Evolutionary conservation across 1,140 invertebrate genomes (phyloP).

Genomic region (Drosophila grimshawi): DNA sequence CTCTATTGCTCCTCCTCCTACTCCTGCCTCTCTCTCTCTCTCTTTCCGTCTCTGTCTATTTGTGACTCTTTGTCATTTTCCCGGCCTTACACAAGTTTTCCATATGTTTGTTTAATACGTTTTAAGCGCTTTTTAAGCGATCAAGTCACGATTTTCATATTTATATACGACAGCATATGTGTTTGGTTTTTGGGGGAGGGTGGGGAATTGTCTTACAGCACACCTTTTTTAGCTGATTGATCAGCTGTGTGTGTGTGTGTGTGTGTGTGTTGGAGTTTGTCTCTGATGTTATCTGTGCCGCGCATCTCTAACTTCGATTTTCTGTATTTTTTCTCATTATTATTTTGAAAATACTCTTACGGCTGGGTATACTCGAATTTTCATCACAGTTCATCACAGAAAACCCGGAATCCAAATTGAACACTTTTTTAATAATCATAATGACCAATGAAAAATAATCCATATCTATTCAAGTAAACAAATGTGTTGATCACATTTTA

Average conservation of each 20-base stretch:
- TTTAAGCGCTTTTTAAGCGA: conserved; percentile 82
- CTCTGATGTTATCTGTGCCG: conserved; percentile 60
- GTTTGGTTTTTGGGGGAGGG: neutral
- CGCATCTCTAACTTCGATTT: conserved; percentile 66
- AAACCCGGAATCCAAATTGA: too few relatives aligned
- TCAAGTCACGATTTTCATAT: conserved; percentile 83
- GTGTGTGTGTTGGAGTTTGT: conserved; percentile 44
- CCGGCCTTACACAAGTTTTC: conserved; percentile 71
- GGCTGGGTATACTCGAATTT: neutral
- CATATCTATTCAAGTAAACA: neutral
- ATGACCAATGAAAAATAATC: neutral
- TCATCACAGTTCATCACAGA: neutral
- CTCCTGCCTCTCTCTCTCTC: neutral
- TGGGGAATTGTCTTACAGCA: conserved; percentile 15
- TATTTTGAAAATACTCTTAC: conserved; percentile 12
- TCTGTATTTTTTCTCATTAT: conserved; percentile 39
- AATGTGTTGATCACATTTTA: neutral
- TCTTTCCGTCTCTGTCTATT: conserved; percentile 21
- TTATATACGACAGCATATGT: conserved; percentile 56
- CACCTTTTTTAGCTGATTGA: conserved; percentile 70
- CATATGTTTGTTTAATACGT: conserved; percentile 81
- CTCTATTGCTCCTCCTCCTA: neutral
- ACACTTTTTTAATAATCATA: too few relatives aligned
- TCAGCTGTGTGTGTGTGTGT: conserved; percentile 45
- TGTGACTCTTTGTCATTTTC: conserved; percentile 57